Base-by-base conservation (phyloP, 1,140 invertebrate genomes). In the Tribolium castaneum region DNA sequence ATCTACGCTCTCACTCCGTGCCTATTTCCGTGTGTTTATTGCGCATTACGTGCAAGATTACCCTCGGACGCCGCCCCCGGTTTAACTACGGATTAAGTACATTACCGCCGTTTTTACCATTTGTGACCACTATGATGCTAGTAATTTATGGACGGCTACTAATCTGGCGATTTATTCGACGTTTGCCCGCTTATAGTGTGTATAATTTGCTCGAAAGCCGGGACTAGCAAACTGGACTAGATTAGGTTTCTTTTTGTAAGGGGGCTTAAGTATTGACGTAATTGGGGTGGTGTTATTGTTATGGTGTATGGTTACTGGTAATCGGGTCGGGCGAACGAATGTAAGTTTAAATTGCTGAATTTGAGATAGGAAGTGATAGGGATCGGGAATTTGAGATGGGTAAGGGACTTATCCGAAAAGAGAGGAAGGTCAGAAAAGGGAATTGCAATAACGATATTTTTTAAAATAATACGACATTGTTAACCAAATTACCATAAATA, bases 21-120 rank as follows among this genome's bases (percentile, higher is more conserved):
- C 7, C 56, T 25, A 62, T 62, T 62, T 62, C 56, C 56, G 59
- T 66, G 30, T 66, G 59, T 66, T 66, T 66, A 66, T 66, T 66
- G 59, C 59, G 30, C 59, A 66, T 66, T 66, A 66, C 59, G 7
- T 25, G 10, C 25, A 66, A 66, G 59, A 66, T 66, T 66, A 66
- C 59, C 19, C 9, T 62, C 59, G 34, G 12, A 13, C 10, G 34
- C 22, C 56, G 56, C 56, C 56, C 56, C 22, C 22, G 59, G 25
- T 34, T 66, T 66, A 66, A 66, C 25, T 66, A 6, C 25, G 30
- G 59, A 34, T 66, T 66, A 66, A 66, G 9, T 66, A 66, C 30
- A 66, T 35, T 35, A 34, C 25, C 25, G 12, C 59, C 59, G 59
- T 66, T 66, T 66, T 66, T 62, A 62, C 22, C 22, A 10, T 10